These are phyloP conservation scores for Pachyramphus minor DNA, from an alignment of 2,113 vertebrate genomes.

Conservation along the genomic window DNA sequence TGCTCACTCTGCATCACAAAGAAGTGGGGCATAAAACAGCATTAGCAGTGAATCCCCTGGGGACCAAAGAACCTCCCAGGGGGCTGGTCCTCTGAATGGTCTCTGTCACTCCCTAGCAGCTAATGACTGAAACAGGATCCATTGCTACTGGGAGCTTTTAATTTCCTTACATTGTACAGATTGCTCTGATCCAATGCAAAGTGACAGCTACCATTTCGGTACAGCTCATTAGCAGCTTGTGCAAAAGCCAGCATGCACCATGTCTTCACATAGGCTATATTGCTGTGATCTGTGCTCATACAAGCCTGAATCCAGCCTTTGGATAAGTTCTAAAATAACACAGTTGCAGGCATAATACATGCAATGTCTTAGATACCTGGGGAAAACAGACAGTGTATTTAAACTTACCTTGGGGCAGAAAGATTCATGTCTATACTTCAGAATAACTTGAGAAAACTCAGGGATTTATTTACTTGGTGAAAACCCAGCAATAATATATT, in stretches of 20 bases:
- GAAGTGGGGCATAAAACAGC: conserved; percentile 77
- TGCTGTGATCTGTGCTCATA: neutral
- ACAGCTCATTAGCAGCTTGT: conserved; percentile 73
- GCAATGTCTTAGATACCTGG: neutral
- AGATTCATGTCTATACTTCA: neutral
- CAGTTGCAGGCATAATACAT: conserved; percentile 1
- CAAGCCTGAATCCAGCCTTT: conserved; percentile 15
- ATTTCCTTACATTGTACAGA: conserved; percentile 79
- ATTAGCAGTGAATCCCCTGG: conserved; percentile 73
- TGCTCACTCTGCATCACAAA: conserved; percentile 70
- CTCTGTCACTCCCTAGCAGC: conserved; percentile 65
- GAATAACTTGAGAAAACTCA: neutral
- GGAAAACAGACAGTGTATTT: neutral
- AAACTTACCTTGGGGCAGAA: conserved; percentile 1
- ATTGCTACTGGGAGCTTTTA: conserved; percentile 79
- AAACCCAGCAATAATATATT: neutral
- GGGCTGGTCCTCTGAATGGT: conserved; percentile 76
- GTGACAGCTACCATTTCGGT: conserved; percentile 74
- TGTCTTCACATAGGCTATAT: neutral
- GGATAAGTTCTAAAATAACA: neutral
- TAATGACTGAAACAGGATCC: conserved; percentile 79
- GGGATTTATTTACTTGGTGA: neutral
- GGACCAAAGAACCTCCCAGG: conserved; percentile 66
- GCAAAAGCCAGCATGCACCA: neutral
- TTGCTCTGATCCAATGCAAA: conserved; percentile 70